Conservation (phyloP, 2,797 vertebrate genomes). For the Hozukius guyotensis region DNA sequence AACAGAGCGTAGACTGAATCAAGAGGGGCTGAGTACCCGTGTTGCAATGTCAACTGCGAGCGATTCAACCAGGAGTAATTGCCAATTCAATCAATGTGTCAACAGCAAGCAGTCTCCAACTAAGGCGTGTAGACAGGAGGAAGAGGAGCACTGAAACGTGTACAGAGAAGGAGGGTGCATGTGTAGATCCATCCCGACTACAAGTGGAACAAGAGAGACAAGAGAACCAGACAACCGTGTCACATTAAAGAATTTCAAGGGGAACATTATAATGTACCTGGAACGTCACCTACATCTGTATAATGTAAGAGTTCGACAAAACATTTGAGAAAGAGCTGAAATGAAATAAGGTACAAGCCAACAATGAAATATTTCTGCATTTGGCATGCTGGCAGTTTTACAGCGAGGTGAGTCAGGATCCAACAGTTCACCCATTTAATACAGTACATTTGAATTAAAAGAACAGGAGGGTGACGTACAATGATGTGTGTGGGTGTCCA, state of each 20-base stretch:
- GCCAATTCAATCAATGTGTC: slow-evolving; percentile 80
- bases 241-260: slow-evolving; percentile 21
- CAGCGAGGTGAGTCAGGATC: slow-evolving; percentile 31
- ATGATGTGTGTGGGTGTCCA: slow-evolving; percentile 1
- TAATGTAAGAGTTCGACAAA: background rate
- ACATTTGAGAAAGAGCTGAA: background rate
- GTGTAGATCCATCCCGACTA: slow-evolving; percentile 32
- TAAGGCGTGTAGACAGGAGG: slow-evolving; percentile 40
- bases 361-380: slow-evolving; percentile 34
- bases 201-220: slow-evolving; percentile 27
- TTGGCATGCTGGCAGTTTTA: slow-evolving; percentile 18
- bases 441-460: slow-evolving; percentile 21
- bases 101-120: slow-evolving; percentile 60
- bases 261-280: slow-evolving; percentile 5
- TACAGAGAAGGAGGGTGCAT: slow-evolving; percentile 19
- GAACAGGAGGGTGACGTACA: slow-evolving; percentile 12
- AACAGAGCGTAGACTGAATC: slow-evolving; percentile 52
- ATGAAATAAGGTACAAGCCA: slow-evolving; percentile 7
- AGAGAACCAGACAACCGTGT: slow-evolving; percentile 25
- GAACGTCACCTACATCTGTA: slow-evolving; percentile 20
- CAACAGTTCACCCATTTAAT: slow-evolving; percentile 20
- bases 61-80: slow-evolving; percentile 70
- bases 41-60: slow-evolving; percentile 69
- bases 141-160: slow-evolving; percentile 41
- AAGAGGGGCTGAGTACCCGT: slow-evolving; percentile 43